A percentile compares a stretch with the other conserved stretches of the same genome.
These are phyloP conservation scores for Sphaerophoria rueppellii DNA, from an alignment of 2,888 invertebrate species.

Conservation along the genomic window DNA sequence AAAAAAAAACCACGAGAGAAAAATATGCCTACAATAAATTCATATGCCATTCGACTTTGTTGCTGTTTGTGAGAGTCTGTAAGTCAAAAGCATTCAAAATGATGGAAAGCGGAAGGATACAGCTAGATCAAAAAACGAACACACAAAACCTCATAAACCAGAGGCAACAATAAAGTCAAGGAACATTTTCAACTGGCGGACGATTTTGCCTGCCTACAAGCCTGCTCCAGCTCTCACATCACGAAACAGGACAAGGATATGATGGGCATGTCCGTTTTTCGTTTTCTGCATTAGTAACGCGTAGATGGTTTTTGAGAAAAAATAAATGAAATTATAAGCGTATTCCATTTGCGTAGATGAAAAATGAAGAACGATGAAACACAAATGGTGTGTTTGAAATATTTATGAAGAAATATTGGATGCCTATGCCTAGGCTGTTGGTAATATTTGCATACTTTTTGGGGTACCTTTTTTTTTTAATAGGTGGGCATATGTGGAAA, in stretches of 20 bases:
- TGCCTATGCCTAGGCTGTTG: not conserved
- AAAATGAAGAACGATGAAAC: slow-evolving; percentile 32
- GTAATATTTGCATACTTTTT: slow-evolving; percentile 16
- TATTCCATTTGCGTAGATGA: slow-evolving; percentile 59
- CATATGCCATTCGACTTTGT: slow-evolving; percentile 24
- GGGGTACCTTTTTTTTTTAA: not conserved
- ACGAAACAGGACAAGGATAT: slow-evolving; percentile 33
- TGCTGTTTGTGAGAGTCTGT: slow-evolving; percentile 51
- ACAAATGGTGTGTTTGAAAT: slow-evolving; percentile 37
- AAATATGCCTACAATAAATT: slow-evolving; percentile 65
- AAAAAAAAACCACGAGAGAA: not conserved
- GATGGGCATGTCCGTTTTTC: slow-evolving; percentile 65
- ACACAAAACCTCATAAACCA: slow-evolving; percentile 49
- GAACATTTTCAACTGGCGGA: slow-evolving; percentile 59
- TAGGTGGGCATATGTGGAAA: not conserved
- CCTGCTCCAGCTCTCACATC: not conserved
- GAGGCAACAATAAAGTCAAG: slow-evolving; percentile 64
- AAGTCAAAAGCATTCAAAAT: slow-evolving; percentile 45
- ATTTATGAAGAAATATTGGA: slow-evolving; percentile 34
- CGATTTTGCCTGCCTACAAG: slow-evolving; percentile 1
- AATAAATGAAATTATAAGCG: slow-evolving; percentile 37
- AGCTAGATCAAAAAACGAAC: slow-evolving; percentile 34
- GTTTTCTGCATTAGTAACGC: slow-evolving; percentile 61
- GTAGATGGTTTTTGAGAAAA: slow-evolving; percentile 46
- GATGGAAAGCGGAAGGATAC: slow-evolving; percentile 48